A percentile compares a stretch with the other conserved stretches of the same genome.
Conservation (phyloP, 2,888 invertebrate species). For the Corbicula japonica region DNA sequence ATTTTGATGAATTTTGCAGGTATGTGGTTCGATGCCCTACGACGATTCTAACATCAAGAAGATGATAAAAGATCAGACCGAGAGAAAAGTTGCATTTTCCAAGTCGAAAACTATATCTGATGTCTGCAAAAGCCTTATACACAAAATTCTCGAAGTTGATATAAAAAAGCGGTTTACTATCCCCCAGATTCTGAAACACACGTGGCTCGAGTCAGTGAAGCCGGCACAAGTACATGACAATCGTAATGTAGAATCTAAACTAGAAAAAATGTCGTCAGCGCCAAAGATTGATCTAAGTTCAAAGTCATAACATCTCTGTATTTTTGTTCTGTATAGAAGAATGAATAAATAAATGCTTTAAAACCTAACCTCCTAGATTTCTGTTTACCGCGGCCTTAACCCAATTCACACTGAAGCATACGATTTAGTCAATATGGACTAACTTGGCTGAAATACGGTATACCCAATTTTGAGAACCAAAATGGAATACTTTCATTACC, state of each 20-base stretch:
- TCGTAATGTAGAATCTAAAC: too few relatives aligned
- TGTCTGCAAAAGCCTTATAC: constrained; percentile 90
- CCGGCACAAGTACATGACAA: too few relatives aligned
- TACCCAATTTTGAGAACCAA: constrained; percentile 15
- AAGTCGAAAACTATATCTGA: constrained; percentile 87
- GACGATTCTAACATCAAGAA: constrained; percentile 93
- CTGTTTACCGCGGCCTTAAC: too few relatives aligned
- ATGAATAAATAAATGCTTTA: too few relatives aligned
- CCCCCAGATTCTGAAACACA: constrained; percentile 72
- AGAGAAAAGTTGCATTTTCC: constrained; percentile 83
- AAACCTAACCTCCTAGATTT: too few relatives aligned
- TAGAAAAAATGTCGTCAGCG: constrained; percentile 27
- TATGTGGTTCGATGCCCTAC: constrained; percentile 94
- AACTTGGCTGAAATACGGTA: too few relatives aligned
- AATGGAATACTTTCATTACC: constrained; percentile 29
- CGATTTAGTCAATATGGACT: too few relatives aligned
- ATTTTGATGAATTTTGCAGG: too few relatives aligned
- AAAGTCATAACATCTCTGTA: too few relatives aligned
- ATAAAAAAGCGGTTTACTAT: constrained; percentile 88
- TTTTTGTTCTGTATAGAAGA: too few relatives aligned
- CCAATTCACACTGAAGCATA: too few relatives aligned
- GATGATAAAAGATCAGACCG: constrained; percentile 92
- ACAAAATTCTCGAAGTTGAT: constrained; percentile 94
- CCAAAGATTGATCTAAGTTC: constrained; percentile 30
- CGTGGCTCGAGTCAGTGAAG: constrained; percentile 70